These are phyloP conservation scores for Charina bottae DNA, from an alignment of 2,113 vertebrate genomes.

Conservation along the genomic window DNA sequence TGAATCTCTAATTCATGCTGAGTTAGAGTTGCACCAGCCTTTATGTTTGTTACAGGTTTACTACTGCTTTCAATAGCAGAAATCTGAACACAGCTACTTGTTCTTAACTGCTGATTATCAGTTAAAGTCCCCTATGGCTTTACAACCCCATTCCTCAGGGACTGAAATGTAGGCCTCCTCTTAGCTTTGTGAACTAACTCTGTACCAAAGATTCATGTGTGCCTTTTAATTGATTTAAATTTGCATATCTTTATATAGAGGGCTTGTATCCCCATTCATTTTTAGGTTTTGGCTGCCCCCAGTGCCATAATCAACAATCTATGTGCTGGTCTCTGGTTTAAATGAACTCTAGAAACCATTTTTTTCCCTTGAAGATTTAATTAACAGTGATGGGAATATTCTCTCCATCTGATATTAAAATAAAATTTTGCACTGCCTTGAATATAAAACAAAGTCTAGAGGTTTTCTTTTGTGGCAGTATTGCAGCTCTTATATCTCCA, in stretches of 20 bases:
- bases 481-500: not conserved
- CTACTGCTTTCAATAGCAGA: not conserved
- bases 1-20: not conserved
- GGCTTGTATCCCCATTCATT: not conserved
- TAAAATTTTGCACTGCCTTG: not conserved
- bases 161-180: not conserved
- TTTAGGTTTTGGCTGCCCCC: not conserved
- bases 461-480: not conserved
- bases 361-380: not conserved
- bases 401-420: not conserved
- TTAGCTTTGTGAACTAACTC: not conserved
- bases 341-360: not conserved
- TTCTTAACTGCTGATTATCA: not conserved
- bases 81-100: not conserved
- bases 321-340: not conserved
- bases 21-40: not conserved
- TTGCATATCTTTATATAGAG: not conserved
- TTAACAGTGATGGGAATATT: not conserved
- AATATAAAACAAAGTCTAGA: not conserved
- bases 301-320: not conserved
- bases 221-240: not conserved
- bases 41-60: not conserved
- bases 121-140: not conserved
- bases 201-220: not conserved
- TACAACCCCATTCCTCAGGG: not conserved